Evolutionary conservation across 2,797 vertebrate genomes (phyloP), one percentile per base, ranked within the genome.

Genomic region (Champsocephalus esox): DNA sequence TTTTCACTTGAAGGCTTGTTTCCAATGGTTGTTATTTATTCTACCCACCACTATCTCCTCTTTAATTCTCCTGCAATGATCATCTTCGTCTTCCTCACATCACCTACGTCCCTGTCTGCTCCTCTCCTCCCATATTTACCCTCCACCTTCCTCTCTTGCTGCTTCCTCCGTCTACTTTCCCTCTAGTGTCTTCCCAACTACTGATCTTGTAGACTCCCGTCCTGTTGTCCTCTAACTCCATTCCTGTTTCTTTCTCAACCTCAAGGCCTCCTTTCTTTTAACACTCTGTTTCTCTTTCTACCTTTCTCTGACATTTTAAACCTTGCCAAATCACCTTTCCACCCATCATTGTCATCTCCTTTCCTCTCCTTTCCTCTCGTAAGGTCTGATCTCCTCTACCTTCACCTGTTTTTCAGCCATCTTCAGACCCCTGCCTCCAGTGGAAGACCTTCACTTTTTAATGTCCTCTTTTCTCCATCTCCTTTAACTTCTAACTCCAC

Each of bases 311-410:
- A 19, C 43, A 38, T 44, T 38, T 43, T 24, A 24, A 38, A 41
- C 17, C 14, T 28, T 28, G 21, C 51, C 5, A 2, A 8, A 24
- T 5, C 41, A 13, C 61, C 49, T 57, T 9, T 61, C 17, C 19
- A 43, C 19, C 5, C 43, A 13, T 52, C 44, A 3, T 34, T 14
- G 24, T 12, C 17, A 32, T 63, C 28, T 9, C 4, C n/a, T 62
- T 70, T 59, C 19, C 12, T 50, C 11, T 51, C 16, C 19, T 78
- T 24, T 62, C 58, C 45, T n/a, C 49, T 65, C 38, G 61, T 44
- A 16, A 54, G 9, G 9, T 69, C 54, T 34, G 13, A 34, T 34
- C 52, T 64, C 56, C 49, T 17, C 11, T 49, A 28, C 59, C 13
- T 62, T 52, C 34, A 50, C 38, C 54, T 60, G 11, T 16, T 3